These are phyloP conservation scores for Thunnus thynnus DNA, from an alignment of 2,113 vertebrate species.

Conservation along the genomic window DNA sequence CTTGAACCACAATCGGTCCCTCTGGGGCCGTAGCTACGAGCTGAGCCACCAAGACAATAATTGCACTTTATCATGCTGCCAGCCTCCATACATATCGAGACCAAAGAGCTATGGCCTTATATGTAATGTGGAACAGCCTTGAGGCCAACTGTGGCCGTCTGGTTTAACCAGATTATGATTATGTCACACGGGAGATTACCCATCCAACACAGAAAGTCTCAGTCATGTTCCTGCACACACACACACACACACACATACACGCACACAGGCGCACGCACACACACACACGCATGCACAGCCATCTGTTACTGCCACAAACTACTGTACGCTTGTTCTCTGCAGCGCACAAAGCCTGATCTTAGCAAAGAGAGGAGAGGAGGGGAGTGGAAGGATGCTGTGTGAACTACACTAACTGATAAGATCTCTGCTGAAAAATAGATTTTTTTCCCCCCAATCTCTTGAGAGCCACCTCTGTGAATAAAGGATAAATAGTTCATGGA, in stretches of 20 bases:
- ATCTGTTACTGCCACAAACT: constrained; percentile 73
- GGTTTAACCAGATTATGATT: constrained; percentile 77
- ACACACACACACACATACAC: constrained; percentile 16
- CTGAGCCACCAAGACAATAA: constrained; percentile 54
- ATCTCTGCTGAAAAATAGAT: constrained; percentile 60
- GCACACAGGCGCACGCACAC: constrained; percentile 9
- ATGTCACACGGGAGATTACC: constrained; percentile 71
- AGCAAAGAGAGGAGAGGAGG: constrained; percentile 31
- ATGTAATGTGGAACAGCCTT: constrained; percentile 41
- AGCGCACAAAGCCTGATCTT: constrained; percentile 54
- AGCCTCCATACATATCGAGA: constrained; percentile 39
- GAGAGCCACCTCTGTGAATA: constrained; percentile 59
- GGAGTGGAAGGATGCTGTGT: constrained; percentile 46
- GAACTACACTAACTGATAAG: constrained; percentile 61
- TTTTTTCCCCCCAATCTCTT: constrained; percentile 26
- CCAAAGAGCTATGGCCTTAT: constrained; percentile 46
- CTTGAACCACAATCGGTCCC: constrained; percentile 45
- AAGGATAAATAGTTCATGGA: constrained; percentile 53
- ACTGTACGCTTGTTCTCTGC: constrained; percentile 49
- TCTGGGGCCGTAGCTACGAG: constrained; percentile 23
- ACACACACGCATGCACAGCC: constrained; percentile 33
- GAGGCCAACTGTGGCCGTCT: constrained; percentile 49
- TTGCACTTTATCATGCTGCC: constrained; percentile 57
- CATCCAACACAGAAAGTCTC: constrained; percentile 51
- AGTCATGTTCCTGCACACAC: constrained; percentile 25